A percentile compares a stretch with the other conserved stretches of the same genome.
These are phyloP conservation scores for Smutsia gigantea DNA, from an alignment of 2,797 vertebrate genomes.

Conservation along the genomic window DNA sequence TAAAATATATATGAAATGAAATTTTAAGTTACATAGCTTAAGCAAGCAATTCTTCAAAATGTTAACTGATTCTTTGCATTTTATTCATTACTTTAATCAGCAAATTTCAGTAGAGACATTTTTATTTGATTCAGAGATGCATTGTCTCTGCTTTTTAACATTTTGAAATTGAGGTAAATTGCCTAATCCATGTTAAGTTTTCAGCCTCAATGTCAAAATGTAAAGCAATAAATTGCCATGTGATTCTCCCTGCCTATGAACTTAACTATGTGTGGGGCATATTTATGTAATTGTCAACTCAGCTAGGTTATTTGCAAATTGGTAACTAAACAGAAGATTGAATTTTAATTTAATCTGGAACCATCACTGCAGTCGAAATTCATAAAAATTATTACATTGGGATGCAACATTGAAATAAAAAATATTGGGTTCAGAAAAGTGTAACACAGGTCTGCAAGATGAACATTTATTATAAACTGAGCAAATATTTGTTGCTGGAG, in stretches of 20 bases:
- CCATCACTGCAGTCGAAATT: neutral
- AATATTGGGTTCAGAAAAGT: neutral
- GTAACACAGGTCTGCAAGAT: neutral
- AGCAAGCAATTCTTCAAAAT: neutral
- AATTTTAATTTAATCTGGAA: conserved; percentile 48
- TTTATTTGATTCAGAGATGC: conserved; percentile 20
- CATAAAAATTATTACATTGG: neutral
- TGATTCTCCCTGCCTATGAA: neutral
- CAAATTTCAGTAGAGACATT: neutral
- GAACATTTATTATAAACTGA: conserved; percentile 1
- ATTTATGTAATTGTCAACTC: conserved; percentile 8
- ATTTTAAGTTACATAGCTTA: conserved; percentile 2
- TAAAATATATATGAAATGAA: neutral
- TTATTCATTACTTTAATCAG: neutral
- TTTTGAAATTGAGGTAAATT: neutral
- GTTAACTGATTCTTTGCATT: neutral
- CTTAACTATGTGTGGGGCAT: neutral
- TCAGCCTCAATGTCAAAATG: neutral
- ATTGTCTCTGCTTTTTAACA: neutral
- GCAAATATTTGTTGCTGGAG: conserved; percentile 27
- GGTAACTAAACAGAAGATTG: conserved; percentile 4
- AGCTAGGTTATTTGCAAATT: neutral
- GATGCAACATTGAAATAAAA: conserved; percentile 6
- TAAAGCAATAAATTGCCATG: neutral
- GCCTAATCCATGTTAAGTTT: neutral